Percentiles rank a stretch among this genome's conserved stretches.
phyloP scores from a whole-genome alignment of 2,113 vertebrate species.

The Hippocampus mohnikei region DNA sequence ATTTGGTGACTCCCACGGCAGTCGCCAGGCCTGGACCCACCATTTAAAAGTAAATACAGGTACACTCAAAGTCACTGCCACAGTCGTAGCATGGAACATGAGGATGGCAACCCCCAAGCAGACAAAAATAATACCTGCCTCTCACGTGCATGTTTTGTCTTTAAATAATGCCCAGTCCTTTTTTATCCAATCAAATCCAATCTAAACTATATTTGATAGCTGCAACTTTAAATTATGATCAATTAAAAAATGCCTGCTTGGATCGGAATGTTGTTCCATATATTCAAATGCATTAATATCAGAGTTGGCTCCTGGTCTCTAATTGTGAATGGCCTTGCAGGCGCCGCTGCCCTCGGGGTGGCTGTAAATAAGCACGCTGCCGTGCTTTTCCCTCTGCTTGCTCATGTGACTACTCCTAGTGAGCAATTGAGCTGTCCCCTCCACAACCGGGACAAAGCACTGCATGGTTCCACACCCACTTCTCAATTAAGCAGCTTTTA shows the following conservation, averaged over 20 bases:
- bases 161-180: too few species aligned
- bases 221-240: not conserved
- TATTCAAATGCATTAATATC: constrained; percentile 19
- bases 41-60: too few species aligned
- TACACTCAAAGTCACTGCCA: too few species aligned
- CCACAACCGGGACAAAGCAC: constrained; percentile 49
- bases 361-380: constrained; percentile 21
- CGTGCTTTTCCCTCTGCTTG: constrained; percentile 8
- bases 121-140: too few species aligned
- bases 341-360: constrained; percentile 17
- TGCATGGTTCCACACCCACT: constrained; percentile 38
- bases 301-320: constrained; percentile 28
- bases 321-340: constrained; percentile 32
- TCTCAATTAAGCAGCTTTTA: constrained; percentile 62
- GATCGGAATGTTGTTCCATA: not conserved
- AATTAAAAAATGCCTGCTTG: too few species aligned
- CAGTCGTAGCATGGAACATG: too few species aligned
- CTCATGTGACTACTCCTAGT: constrained; percentile 23
- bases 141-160: too few species aligned
- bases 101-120: too few species aligned
- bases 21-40: too few species aligned
- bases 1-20: too few species aligned
- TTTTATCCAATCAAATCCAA: too few species aligned
- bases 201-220: not conserved
- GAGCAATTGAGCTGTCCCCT: constrained; percentile 22